Evolutionary conservation across 2,797 vertebrate genomes (phyloP), one percentile per base, ranked within the genome.

Genomic region (Centropyge bicolor): DNA sequence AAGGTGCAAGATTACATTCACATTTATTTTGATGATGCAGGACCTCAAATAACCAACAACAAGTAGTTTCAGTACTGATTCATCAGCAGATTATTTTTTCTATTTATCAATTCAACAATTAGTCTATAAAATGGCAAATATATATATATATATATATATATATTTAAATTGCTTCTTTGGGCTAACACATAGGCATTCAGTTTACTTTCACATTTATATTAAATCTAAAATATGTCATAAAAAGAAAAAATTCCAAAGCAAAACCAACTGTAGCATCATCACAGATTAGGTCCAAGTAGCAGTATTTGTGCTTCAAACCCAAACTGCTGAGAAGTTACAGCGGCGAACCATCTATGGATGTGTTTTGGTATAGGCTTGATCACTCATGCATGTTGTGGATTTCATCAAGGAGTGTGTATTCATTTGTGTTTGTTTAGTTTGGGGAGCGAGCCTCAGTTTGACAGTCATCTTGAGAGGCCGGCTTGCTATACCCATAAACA

Each of bases 361-460:
- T 84, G 84, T 91, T 92, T 88, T 61, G 72, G 70, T 88, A 61
- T 61, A 87, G 90, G 88, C 88, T 92, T 93, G 91, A 92, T 93
- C 89, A 89, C 84, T 85, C 88, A 90, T 87, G 92, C 88, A 80
- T 93, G 88, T 83, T 86, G 83, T 88, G 82, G 81, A 85, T 90
- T 91, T 92, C 86, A 84, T 83, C 82, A 86, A 82, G 88, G 59
- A 74, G 84, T 84, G 85, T 86, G 84, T 83, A 73, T 91, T 90
- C 84, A 91, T 91, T 90, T 89, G 86, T 91, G 87, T 91, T 91
- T 92, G 87, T 91, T 93, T 92, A 86, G 88, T 89, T 88, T 82
- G 66, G 88, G 81, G 89, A 91, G 82, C 74, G 16, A 78, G 78
- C 83, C 83, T 87, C 86, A 85, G 89, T 85, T 88, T 90, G 89